phyloP scores from a whole-genome alignment of 1,140 invertebrate genomes.

The Diorhabda carinulata region DNA sequence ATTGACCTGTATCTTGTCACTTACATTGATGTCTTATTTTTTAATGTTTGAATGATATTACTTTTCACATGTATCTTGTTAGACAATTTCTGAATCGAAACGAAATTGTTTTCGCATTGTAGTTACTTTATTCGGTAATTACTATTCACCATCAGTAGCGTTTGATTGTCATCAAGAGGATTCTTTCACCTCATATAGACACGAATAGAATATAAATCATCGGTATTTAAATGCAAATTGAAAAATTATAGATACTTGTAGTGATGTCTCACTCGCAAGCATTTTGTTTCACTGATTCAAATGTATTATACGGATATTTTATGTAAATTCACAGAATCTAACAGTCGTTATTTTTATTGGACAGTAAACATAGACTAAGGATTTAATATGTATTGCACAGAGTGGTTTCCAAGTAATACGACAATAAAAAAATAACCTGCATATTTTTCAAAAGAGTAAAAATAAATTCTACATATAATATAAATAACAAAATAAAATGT shows the following conservation, averaged over 20 bases:
- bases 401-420: too few species aligned
- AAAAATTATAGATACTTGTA: constrained; percentile 11
- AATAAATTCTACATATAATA: too few species aligned
- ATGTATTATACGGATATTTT: constrained; percentile 1
- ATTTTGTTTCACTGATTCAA: not conserved
- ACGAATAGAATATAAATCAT: constrained; percentile 14
- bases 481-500: too few species aligned
- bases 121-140: constrained; percentile 15
- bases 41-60: not conserved
- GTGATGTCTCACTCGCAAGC: constrained; percentile 12
- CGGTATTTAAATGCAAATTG: constrained; percentile 17
- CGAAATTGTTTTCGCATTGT: constrained; percentile 12
- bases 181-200: constrained; percentile 19
- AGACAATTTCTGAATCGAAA: constrained; percentile 4
- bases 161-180: constrained; percentile 17
- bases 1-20: too few species aligned
- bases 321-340: not conserved
- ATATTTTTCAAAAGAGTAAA: too few species aligned
- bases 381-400: too few species aligned
- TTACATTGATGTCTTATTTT: too few species aligned
- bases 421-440: too few species aligned
- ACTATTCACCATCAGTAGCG: constrained; percentile 13
- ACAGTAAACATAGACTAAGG: too few species aligned
- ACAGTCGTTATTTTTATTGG: too few species aligned
- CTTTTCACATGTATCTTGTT: not conserved